A percentile compares a stretch with the other conserved stretches of the same genome.
Evolutionary conservation across 2,888 invertebrate genomes (phyloP).

Genomic region (Brachypterus glaber): DNA sequence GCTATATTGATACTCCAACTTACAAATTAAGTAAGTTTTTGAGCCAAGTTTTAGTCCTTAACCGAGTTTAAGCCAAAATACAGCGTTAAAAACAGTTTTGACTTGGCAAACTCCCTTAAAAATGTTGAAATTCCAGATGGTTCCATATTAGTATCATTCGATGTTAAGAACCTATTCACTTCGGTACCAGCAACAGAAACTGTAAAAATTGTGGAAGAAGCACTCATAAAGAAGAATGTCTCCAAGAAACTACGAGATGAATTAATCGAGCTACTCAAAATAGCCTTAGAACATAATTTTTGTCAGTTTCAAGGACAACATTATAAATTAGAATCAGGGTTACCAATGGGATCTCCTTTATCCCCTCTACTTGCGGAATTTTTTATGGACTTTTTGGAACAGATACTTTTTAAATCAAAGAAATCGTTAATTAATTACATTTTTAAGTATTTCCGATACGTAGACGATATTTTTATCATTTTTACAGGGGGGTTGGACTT

Average conservation of each 20-base stretch:
- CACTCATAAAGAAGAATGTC: background rate
- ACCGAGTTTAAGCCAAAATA: constrained; percentile 5
- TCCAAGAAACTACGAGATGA: background rate
- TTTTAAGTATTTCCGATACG: constrained; percentile 6
- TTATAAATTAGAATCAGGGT: constrained; percentile 3
- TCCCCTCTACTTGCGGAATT: constrained; percentile 6
- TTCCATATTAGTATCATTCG: constrained; percentile 3
- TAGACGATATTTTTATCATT: constrained; percentile 7
- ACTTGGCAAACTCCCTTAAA: constrained; percentile 2
- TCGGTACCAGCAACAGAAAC: constrained; percentile 1
- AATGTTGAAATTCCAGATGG: constrained; percentile 5
- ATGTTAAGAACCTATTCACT: constrained; percentile 6
- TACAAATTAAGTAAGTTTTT: constrained; percentile 7
- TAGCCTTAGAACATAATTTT: constrained; percentile 5
- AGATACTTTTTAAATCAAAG: constrained; percentile 5
- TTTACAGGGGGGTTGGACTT: constrained; percentile 3
- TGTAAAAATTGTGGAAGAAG: background rate
- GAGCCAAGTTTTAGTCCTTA: background rate
- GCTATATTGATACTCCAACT: too few species aligned
- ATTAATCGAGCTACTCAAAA: background rate
- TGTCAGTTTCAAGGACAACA: constrained; percentile 3
- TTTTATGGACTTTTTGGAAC: constrained; percentile 6
- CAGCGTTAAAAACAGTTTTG: constrained; percentile 4
- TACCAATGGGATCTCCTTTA: constrained; percentile 10
- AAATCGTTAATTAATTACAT: constrained; percentile 3